Evolutionary conservation across 2,888 invertebrate genomes (phyloP), one percentile per base, ranked within the genome.

Genomic region (Drosophila austrosaltans): DNA sequence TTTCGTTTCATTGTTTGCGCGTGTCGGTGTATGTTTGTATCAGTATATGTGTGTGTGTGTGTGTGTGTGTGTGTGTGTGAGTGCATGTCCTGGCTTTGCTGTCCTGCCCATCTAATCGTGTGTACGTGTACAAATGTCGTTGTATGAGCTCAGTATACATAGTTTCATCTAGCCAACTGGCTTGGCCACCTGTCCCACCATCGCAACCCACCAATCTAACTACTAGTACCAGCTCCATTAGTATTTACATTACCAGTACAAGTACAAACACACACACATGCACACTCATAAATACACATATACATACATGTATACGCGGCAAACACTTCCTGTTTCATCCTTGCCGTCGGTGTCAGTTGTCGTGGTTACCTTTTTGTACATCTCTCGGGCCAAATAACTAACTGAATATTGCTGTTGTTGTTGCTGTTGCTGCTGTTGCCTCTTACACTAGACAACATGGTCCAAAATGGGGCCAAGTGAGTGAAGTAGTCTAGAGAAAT

Each of bases 1-100:
- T 87, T 85, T 89, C 77, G 74, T 78, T 77, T 85, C 82, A 87
- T 87, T 89, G 88, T 85, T 73, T 78, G 80, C 69, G 54, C 62
- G 74, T 59, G 48, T 48, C 48, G 12, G 59, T 74, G 40, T 73
- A 63, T 53, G 32, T 64, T 5, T 74, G 40, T 66, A 63, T 53
- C 30, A 65, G 72, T 59, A 10, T 48, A 10, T 3, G 63, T 74
- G 40, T 73, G 54, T 53, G 36, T 66, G 54, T 44, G 54, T 59
- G 44, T 28, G 60, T 25, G 48, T 86, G 87, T 73, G 54, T 53
- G 36, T 66, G 54, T 44, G 54, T 59, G 44, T 28, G 60, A 30
- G 48, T 86, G 87, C 72, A 82, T 65, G 69, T 60, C 54, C 20
- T 66, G 59, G 74, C 39, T 57, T 70, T 78, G 65, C 71, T 81